A percentile compares a stretch with the other conserved stretches of the same genome.
Evolutionary conservation across 1,140 invertebrate genomes (phyloP).

Genomic region (Homalodisca vitripennis): DNA sequence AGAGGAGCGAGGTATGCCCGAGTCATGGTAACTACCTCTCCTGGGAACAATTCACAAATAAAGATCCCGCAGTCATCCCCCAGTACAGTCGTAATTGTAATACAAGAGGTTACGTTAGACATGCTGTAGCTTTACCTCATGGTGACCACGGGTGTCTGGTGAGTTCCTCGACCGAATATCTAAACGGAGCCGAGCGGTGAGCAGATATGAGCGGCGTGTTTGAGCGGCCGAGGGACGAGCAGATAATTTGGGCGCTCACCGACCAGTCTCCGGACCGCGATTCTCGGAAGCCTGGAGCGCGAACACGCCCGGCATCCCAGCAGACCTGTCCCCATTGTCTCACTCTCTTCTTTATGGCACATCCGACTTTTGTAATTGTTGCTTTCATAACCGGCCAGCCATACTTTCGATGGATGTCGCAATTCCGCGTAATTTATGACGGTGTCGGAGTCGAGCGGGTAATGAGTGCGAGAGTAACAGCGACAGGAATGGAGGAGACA

Average conservation of each 20-base stretch:
- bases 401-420: too few species aligned
- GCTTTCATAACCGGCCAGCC: not conserved
- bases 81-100: too few species aligned
- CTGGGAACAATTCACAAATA: too few species aligned
- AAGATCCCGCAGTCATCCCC: too few species aligned
- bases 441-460: not conserved
- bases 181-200: too few species aligned
- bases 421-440: not conserved
- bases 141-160: too few species aligned
- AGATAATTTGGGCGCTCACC: not conserved
- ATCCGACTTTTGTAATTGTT: not conserved
- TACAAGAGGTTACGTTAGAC: too few species aligned
- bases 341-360: too few species aligned
- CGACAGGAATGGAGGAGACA: not conserved
- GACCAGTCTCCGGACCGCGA: not conserved
- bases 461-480: not conserved
- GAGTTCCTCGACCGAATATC: too few species aligned
- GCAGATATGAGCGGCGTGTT: not conserved
- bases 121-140: too few species aligned
- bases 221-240: not conserved
- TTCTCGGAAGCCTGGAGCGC: not conserved
- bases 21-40: too few species aligned
- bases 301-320: not conserved
- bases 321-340: not conserved
- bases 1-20: too few species aligned